Percentiles rank a stretch among this genome's conserved stretches.
Conservation (phyloP, 64 coral and sea anemone genomes). For the Astreopora myriophthalma region DNA sequence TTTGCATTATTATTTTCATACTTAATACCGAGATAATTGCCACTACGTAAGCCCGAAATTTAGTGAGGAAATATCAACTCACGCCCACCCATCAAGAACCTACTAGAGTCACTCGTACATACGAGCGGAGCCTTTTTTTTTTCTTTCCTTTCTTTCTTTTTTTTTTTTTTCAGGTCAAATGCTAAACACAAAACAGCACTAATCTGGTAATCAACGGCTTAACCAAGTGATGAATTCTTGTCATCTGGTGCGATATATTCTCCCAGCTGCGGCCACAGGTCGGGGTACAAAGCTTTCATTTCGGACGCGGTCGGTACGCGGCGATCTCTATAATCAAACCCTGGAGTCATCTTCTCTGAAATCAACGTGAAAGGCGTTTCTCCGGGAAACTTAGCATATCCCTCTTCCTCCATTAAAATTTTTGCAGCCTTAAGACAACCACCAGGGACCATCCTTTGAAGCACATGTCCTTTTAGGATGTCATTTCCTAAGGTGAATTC, state of each 20-base stretch:
- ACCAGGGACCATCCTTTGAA: slow-evolving; percentile 54
- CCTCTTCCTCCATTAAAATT: slow-evolving; percentile 43
- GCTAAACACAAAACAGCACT: no score
- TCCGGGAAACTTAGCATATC: slow-evolving; percentile 52
- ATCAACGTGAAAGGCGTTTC: slow-evolving; percentile 80
- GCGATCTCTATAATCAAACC: slow-evolving; percentile 85
- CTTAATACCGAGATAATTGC: no score
- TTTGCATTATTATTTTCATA: no score
- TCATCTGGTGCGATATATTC: slow-evolving; percentile 54
- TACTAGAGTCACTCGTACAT: no score
- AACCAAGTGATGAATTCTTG: not conserved
- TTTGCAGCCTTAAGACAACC: slow-evolving; percentile 51
- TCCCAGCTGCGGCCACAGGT: slow-evolving; percentile 10
- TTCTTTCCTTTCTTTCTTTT: no score
- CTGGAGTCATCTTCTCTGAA: slow-evolving; percentile 72
- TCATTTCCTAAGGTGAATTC: slow-evolving; percentile 75
- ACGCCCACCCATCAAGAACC: no score
- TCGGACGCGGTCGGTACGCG: slow-evolving; percentile 55
- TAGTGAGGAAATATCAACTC: no score
- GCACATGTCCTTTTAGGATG: slow-evolving; percentile 62
- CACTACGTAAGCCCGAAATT: no score
- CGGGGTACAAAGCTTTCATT: slow-evolving; percentile 15
- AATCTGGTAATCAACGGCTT: no score
- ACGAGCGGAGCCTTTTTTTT: no score
- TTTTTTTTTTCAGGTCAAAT: no score